Evolutionary conservation across 2,888 invertebrate species (phyloP).

Genomic region (Nineta flava): DNA sequence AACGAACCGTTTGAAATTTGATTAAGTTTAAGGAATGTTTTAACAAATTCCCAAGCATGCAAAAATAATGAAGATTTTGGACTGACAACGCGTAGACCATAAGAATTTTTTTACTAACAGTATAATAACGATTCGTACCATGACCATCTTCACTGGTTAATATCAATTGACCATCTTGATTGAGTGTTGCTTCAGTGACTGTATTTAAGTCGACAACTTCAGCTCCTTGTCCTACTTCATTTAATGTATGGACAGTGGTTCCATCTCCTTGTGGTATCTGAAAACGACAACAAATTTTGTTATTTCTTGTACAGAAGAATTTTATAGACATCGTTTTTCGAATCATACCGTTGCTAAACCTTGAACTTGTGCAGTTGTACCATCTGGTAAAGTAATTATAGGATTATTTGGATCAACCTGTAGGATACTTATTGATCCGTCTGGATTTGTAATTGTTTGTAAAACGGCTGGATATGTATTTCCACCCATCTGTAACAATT

Average conservation of each 20-base stretch:
- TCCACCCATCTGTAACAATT: constrained; percentile 4
- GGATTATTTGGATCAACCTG: constrained; percentile 89
- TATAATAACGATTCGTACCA: constrained; percentile 43
- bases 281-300: constrained; percentile 17
- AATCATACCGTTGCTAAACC: constrained; percentile 47
- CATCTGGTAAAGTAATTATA: constrained; percentile 88
- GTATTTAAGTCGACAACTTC: constrained; percentile 79
- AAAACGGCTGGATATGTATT: constrained; percentile 55
- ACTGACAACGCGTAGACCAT: too few species aligned
- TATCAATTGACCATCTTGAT: constrained; percentile 87
- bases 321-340: not conserved
- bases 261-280: constrained; percentile 45
- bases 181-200: constrained; percentile 78
- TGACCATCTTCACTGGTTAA: constrained; percentile 90
- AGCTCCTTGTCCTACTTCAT: constrained; percentile 59
- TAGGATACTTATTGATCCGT: constrained; percentile 90
- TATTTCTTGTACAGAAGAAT: not conserved
- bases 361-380: constrained; percentile 87
- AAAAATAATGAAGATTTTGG: too few species aligned
- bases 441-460: constrained; percentile 91
- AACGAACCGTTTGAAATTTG: too few species aligned
- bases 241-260: constrained; percentile 43
- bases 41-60: too few species aligned
- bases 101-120: too few species aligned
- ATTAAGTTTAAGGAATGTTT: too few species aligned